phyloP scores from a whole-genome alignment of 2,797 vertebrate genomes.

The Notolabrus celidotus region DNA sequence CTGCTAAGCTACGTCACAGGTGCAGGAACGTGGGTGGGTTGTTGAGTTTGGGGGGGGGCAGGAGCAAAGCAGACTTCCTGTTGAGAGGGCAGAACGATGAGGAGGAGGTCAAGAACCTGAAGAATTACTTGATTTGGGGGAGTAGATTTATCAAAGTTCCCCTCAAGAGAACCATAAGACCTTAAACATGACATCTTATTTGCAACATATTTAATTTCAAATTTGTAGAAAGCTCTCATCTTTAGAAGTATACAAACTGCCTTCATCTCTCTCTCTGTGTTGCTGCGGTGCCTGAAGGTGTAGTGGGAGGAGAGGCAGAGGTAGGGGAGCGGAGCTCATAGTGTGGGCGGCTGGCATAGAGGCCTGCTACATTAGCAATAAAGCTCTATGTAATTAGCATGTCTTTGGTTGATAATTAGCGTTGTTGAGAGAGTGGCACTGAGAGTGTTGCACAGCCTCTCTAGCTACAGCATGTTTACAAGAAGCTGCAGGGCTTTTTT shows the following conservation, averaged over 20 bases:
- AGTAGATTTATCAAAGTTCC: slow-evolving; percentile 18
- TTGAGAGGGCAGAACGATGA: slow-evolving; percentile 72
- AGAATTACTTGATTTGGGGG: slow-evolving; percentile 23
- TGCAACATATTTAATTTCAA: slow-evolving; percentile 46
- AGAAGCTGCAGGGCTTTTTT: slow-evolving; percentile 81
- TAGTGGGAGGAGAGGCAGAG: slow-evolving; percentile 84
- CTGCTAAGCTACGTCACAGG: slow-evolving; percentile 83
- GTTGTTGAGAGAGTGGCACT: slow-evolving; percentile 87
- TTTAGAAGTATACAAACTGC: slow-evolving; percentile 60
- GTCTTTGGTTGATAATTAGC: slow-evolving; percentile 94
- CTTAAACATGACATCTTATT: slow-evolving; percentile 36
- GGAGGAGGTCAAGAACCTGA: slow-evolving; percentile 53
- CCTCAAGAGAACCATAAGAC: neutral
- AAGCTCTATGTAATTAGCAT: slow-evolving; percentile 92
- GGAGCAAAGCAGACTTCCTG: slow-evolving; percentile 78
- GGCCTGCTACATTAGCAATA: slow-evolving; percentile 91
- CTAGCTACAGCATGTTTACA: slow-evolving; percentile 86
- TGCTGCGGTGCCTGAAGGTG: slow-evolving; percentile 83
- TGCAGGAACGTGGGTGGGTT: slow-evolving; percentile 65
- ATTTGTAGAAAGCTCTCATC: slow-evolving; percentile 45
- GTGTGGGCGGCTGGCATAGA: slow-evolving; percentile 87
- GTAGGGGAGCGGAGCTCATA: slow-evolving; percentile 82
- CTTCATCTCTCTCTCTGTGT: slow-evolving; percentile 59
- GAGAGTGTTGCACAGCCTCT: slow-evolving; percentile 82
- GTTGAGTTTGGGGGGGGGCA: slow-evolving; percentile 64